Evolutionary conservation across 2,888 invertebrate genomes (phyloP), one percentile per base, ranked within the genome.

Genomic region (Hydriomena furcata): DNA sequence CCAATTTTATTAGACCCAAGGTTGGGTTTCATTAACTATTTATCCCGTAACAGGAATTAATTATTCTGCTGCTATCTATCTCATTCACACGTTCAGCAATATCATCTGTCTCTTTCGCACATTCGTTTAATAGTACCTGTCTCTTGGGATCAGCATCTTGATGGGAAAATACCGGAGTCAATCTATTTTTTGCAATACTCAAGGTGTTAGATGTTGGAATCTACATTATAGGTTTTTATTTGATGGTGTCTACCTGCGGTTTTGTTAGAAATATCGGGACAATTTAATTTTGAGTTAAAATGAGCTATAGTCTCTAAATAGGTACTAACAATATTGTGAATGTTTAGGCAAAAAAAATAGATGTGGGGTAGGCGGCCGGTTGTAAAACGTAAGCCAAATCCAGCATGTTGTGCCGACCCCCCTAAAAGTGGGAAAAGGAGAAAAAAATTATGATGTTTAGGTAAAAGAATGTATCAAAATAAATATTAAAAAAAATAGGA

Each of bases 151-250:
- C 43, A 38, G 28, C 51, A 32, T 48, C 60, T 55, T 61, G 61
- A 64, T 64, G 60, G 58, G 60, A 58, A 61, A 55, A 52, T 47
- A 36, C 40, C 37, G 11, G 46, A 60, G 49, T 42, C 43, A 36
- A 56, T 58, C 46, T 56, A 47, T 52, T 55, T 61, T 61, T 61
- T 56, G 58, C 52, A 35, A 44, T 44, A 24, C 43, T 6, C 53
- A 44, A 49, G 38, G 52, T 47, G 51, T 35, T 43, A 27, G 28
- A 17, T 17, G 36, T 35, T 37, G 8, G 44, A 20, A 43, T 43
- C 8, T 28, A 17, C 11, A 11, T 24, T 47, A 13, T 11, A 31
- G 28, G 4, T 38, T 27, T 23, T 23, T 12, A 8, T 36, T 10
- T 5, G 3, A 11, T 35, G 10, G 12, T 12, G 20, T 21, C 6